Percentiles rank a stretch among this genome's conserved stretches.
phyloP scores from a whole-genome alignment of 1,140 invertebrate species.

The Papilio polyxenes region DNA sequence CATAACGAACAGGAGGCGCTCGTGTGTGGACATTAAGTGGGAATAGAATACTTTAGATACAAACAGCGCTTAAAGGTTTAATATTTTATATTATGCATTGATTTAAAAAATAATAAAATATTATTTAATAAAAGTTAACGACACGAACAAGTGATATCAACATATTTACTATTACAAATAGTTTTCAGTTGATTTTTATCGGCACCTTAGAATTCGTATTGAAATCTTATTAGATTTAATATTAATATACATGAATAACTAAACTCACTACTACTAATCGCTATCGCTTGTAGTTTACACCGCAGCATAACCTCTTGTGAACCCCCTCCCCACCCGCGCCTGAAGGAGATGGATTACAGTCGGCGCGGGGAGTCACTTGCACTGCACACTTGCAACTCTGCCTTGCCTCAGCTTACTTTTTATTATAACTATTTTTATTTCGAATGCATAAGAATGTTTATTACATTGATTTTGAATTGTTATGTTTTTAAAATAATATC shows the following conservation, averaged over 20 bases:
- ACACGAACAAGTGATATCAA: background rate
- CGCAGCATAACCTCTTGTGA: background rate
- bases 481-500: no score
- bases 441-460: background rate
- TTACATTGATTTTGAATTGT: background rate
- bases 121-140: no score
- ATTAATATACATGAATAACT: background rate
- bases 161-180: background rate
- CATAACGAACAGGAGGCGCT: no score
- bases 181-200: no score
- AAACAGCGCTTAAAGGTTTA: no score
- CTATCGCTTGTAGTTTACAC: background rate
- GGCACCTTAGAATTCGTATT: no score
- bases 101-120: background rate
- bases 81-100: no score
- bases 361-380: background rate
- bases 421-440: background rate
- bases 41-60: no score
- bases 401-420: no score
- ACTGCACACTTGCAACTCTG: no score
- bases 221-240: background rate
- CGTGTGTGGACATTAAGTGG: no score
- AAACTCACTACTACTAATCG: background rate
- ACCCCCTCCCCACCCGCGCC: background rate
- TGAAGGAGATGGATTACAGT: conserved; percentile 24